Evolutionary conservation across 2,113 vertebrate species (phyloP).

Genomic region (Pedetes capensis): DNA sequence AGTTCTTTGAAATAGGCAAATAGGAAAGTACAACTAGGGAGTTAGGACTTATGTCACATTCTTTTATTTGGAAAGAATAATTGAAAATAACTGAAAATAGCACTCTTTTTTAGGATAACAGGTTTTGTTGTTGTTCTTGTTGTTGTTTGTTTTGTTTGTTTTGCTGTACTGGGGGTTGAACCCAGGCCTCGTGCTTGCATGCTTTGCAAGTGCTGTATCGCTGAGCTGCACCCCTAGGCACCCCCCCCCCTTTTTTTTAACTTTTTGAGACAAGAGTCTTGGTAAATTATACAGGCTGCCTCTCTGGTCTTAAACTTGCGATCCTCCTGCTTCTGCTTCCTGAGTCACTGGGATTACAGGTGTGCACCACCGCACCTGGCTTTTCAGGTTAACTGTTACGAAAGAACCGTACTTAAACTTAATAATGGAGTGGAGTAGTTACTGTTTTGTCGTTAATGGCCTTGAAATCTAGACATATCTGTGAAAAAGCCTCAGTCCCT

Average conservation of each 20-base stretch:
- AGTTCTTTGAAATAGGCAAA: neutral
- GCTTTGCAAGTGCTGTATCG: too few species aligned
- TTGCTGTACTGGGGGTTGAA: too few species aligned
- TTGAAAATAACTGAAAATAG: neutral
- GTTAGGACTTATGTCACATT: neutral
- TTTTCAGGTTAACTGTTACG: neutral
- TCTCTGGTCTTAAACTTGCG: too few species aligned
- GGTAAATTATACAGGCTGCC: too few species aligned
- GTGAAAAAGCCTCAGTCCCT: neutral
- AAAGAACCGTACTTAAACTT: neutral
- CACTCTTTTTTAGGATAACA: neutral
- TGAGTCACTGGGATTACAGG: too few species aligned
- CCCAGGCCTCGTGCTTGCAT: too few species aligned
- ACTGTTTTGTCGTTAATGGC: neutral
- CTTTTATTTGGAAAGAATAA: neutral
- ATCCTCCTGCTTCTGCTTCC: too few species aligned
- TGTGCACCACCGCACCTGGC: too few species aligned
- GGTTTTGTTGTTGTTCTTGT: neutral
- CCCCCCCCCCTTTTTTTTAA: too few species aligned
- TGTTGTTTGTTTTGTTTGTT: too few species aligned
- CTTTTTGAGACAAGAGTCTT: too few species aligned
- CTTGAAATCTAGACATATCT: neutral
- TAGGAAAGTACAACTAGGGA: neutral
- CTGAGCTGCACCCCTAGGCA: too few species aligned
- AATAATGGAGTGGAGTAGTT: neutral